Evolutionary conservation across 2,797 vertebrate genomes (phyloP).

Genomic region (Pyrocephalus nanus): DNA sequence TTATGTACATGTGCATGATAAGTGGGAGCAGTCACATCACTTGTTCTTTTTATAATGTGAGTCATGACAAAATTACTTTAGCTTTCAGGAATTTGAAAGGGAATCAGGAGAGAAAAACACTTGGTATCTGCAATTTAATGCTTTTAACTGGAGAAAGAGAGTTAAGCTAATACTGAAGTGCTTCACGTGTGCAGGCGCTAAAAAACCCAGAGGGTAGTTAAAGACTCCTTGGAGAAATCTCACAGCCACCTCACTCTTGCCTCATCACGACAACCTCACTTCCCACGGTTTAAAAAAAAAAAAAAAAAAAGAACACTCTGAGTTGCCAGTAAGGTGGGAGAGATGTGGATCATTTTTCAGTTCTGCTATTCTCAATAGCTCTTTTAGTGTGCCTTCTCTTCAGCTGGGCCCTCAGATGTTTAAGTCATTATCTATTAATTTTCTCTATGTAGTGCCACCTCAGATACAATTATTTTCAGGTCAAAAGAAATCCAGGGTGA

Average conservation of each 20-base stretch:
- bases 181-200: slow-evolving; percentile 64
- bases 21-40: slow-evolving; percentile 73
- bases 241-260: neutral
- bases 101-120: slow-evolving; percentile 55
- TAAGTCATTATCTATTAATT: slow-evolving; percentile 16
- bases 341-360: slow-evolving; percentile 22
- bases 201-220: slow-evolving; percentile 44
- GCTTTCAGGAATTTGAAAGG: slow-evolving; percentile 75
- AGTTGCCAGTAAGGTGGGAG: slow-evolving; percentile 34
- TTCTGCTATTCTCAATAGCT: neutral
- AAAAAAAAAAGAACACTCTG: neutral
- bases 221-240: slow-evolving; percentile 57
- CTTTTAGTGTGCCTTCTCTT: neutral
- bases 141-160: slow-evolving; percentile 76
- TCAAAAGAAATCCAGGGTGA: neutral
- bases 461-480: neutral
- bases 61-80: slow-evolving; percentile 78
- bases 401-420: neutral
- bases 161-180: slow-evolving; percentile 70
- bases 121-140: slow-evolving; percentile 78
- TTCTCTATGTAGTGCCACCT: neutral
- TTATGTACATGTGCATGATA: slow-evolving; percentile 66
- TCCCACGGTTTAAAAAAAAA: neutral
- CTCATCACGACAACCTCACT: slow-evolving; percentile 43
- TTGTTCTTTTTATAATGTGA: slow-evolving; percentile 80